Evolutionary conservation across 2,113 vertebrate species (phyloP).

Genomic region (Sigmodon hispidus): DNA sequence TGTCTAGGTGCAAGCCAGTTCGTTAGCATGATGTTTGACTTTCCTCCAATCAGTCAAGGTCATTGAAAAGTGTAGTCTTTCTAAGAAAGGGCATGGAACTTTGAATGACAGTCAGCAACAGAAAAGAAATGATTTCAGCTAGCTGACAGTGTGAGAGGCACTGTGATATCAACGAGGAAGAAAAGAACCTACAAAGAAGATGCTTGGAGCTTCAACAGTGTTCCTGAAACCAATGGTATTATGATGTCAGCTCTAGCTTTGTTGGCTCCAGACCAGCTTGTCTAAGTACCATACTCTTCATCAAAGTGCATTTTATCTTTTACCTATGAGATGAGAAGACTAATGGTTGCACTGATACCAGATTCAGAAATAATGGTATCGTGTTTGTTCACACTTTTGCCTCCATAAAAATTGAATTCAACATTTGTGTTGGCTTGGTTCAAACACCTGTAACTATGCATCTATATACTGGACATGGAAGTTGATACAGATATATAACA

Average conservation of each 20-base stretch:
- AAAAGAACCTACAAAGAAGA: not conserved
- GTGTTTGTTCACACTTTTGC: not conserved
- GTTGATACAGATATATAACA: not conserved
- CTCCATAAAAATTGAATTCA: not conserved
- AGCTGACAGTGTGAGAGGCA: not conserved
- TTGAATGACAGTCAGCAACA: not conserved
- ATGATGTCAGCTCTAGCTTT: not conserved
- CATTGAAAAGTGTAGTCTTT: not conserved
- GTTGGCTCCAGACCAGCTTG: not conserved
- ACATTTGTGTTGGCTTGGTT: not conserved
- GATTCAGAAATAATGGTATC: not conserved
- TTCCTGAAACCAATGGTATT: not conserved
- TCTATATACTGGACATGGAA: not conserved
- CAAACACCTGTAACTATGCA: not conserved
- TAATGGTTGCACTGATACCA: not conserved
- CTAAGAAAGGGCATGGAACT: not conserved
- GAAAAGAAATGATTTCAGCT: not conserved
- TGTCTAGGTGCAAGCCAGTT: not conserved
- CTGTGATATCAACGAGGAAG: not conserved
- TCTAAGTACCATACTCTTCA: not conserved
- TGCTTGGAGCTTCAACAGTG: not conserved
- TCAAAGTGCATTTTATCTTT: constrained; percentile 10
- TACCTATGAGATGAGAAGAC: not conserved
- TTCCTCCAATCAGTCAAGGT: not conserved
- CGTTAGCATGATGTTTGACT: not conserved